Conservation (phyloP, 1,140 invertebrate genomes). For the Zaprionus ornatus region DNA sequence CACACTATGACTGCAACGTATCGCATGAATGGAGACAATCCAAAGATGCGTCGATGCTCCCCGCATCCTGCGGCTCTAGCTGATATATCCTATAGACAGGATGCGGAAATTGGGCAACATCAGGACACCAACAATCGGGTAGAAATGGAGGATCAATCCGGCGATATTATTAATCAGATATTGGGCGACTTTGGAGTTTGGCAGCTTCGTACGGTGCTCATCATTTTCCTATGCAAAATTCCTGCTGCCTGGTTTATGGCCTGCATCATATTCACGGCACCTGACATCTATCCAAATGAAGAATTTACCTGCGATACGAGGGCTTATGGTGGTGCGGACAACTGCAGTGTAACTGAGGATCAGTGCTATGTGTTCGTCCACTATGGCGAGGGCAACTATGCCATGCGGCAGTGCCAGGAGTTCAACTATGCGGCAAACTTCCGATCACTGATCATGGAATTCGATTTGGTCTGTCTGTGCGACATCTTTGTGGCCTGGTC, state of each 20-base stretch:
- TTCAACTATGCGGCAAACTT: slow-evolving; percentile 66
- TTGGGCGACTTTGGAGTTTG: slow-evolving; percentile 82
- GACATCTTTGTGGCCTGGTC: slow-evolving; percentile 84
- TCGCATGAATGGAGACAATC: slow-evolving; percentile 11
- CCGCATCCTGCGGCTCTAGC: slow-evolving; percentile 32
- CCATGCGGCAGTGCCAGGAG: slow-evolving; percentile 56
- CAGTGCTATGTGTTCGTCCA: slow-evolving; percentile 70
- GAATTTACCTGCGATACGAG: slow-evolving; percentile 66
- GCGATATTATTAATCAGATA: slow-evolving; percentile 69
- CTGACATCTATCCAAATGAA: slow-evolving; percentile 66
- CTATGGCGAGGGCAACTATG: slow-evolving; percentile 55
- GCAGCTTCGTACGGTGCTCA: slow-evolving; percentile 80
- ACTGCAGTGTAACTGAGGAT: slow-evolving; percentile 54
- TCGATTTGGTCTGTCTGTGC: slow-evolving; percentile 81
- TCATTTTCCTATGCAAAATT: slow-evolving; percentile 83
- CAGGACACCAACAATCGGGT: neutral
- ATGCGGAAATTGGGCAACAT: slow-evolving; percentile 3
- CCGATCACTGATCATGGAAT: slow-evolving; percentile 81
- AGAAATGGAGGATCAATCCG: neutral
- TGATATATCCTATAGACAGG: slow-evolving; percentile 27
- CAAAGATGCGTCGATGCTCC: slow-evolving; percentile 30
- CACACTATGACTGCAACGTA: slow-evolving; percentile 31
- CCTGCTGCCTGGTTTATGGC: slow-evolving; percentile 85
- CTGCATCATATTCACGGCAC: slow-evolving; percentile 80
- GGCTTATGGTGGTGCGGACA: slow-evolving; percentile 19